Percentiles rank a stretch among this genome's conserved stretches.
phyloP scores from a whole-genome alignment of 2,888 invertebrate genomes.

The Elegia similella region DNA sequence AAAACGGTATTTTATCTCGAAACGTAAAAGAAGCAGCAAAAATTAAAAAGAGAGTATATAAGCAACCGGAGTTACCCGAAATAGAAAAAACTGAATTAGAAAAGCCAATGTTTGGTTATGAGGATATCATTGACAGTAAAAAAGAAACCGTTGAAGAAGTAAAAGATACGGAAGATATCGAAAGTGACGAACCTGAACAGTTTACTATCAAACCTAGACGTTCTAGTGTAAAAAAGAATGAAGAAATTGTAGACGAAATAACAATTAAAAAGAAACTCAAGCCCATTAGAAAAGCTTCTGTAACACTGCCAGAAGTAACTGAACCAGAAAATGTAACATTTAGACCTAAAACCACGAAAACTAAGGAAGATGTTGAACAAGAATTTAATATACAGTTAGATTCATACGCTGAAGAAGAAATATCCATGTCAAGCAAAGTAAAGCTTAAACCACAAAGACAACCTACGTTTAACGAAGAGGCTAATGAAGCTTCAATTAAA shows the following conservation, averaged over 20 bases:
- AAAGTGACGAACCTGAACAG: slow-evolving; percentile 62
- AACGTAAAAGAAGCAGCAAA: slow-evolving; percentile 86
- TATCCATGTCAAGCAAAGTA: slow-evolving; percentile 92
- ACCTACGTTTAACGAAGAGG: slow-evolving; percentile 88
- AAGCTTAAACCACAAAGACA: slow-evolving; percentile 88
- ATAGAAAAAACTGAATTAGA: slow-evolving; percentile 80
- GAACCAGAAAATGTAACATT: slow-evolving; percentile 91
- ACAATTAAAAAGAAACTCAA: slow-evolving; percentile 89
- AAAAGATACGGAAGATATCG: slow-evolving; percentile 37
- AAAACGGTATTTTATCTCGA: slow-evolving; percentile 86
- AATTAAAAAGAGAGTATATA: slow-evolving; percentile 81
- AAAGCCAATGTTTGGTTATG: slow-evolving; percentile 75
- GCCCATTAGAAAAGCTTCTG: slow-evolving; percentile 83
- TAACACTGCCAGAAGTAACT: slow-evolving; percentile 87
- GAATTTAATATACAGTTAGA: slow-evolving; percentile 93
- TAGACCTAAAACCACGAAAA: slow-evolving; percentile 87
- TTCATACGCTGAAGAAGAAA: slow-evolving; percentile 93
- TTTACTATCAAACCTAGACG: slow-evolving; percentile 66
- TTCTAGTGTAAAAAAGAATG: slow-evolving; percentile 67
- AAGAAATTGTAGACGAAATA: slow-evolving; percentile 82
- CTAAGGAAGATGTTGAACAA: slow-evolving; percentile 93
- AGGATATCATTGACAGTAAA: slow-evolving; percentile 65
- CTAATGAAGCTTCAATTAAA: slow-evolving; percentile 88
- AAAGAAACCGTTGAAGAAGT: slow-evolving; percentile 39
- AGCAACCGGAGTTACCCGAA: slow-evolving; percentile 80